These are phyloP conservation scores for Ophiodon elongatus DNA, from an alignment of 2,113 vertebrate species.

Conservation along the genomic window DNA sequence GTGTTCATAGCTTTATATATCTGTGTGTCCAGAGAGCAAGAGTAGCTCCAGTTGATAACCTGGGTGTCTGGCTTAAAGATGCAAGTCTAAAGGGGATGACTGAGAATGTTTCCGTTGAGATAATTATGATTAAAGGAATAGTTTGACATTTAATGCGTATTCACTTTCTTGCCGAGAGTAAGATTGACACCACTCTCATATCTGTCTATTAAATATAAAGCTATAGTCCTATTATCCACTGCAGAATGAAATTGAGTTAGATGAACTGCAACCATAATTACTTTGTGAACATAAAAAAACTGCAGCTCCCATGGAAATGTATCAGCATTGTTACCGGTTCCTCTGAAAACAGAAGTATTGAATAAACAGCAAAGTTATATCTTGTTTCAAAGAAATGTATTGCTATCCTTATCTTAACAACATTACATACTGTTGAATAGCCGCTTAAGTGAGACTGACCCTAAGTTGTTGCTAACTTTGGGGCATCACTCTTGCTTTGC, in stretches of 20 bases:
- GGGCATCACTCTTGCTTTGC: too few relatives aligned
- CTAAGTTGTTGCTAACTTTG: background rate
- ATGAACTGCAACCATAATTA: background rate
- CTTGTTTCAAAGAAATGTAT: background rate
- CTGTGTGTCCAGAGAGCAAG: conserved; percentile 24
- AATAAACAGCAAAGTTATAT: background rate
- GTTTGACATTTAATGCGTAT: background rate
- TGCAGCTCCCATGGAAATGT: background rate
- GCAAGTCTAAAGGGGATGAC: background rate
- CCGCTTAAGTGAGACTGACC: background rate
- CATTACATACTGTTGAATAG: background rate
- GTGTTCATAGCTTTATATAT: background rate
- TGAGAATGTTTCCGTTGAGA: conserved; percentile 4
- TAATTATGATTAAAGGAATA: conserved; percentile 9
- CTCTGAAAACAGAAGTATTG: background rate
- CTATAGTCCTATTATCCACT: background rate
- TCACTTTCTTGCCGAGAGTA: background rate
- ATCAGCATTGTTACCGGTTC: background rate
- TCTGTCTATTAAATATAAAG: background rate
- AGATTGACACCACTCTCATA: background rate
- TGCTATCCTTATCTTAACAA: background rate
- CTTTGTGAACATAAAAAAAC: background rate
- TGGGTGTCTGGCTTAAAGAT: conserved; percentile 15
- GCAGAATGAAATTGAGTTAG: background rate
- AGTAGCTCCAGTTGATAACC: conserved; percentile 37